These are phyloP conservation scores for Meteorus sp. DNA, from an alignment of 1,140 invertebrate species.

Conservation along the genomic window DNA sequence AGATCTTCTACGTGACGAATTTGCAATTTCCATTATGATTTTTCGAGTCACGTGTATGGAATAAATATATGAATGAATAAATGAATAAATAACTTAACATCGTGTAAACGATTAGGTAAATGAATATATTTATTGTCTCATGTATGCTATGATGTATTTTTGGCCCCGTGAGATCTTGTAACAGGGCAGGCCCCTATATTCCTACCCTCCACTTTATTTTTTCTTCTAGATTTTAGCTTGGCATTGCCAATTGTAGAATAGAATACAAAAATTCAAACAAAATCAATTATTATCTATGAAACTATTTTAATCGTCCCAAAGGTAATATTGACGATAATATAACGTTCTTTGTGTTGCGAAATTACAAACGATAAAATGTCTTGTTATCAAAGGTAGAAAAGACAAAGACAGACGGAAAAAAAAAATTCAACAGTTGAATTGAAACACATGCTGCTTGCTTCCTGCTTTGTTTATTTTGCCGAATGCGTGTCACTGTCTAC, in stretches of 20 bases:
- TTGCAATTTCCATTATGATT: constrained; percentile 14
- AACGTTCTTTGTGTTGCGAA: constrained; percentile 53
- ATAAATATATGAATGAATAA: constrained; percentile 37
- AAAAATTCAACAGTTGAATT: constrained; percentile 13
- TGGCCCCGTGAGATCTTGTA: constrained; percentile 45
- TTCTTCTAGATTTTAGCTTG: constrained; percentile 52
- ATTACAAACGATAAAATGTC: constrained; percentile 53
- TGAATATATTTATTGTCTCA: constrained; percentile 40
- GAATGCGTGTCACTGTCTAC: constrained; percentile 9
- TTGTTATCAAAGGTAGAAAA: too few relatives aligned
- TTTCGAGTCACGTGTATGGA: constrained; percentile 34
- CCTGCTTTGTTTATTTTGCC: constrained; percentile 42
- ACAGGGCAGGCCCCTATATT: constrained; percentile 54
- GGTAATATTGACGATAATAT: constrained; percentile 44
- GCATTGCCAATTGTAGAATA: constrained; percentile 37
- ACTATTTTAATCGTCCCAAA: constrained; percentile 43
- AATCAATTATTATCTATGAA: constrained; percentile 44
- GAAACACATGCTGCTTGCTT: constrained; percentile 43
- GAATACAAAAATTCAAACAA: constrained; percentile 39
- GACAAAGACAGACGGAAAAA: constrained; percentile 45
- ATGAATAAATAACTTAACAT: constrained; percentile 32
- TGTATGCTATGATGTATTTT: constrained; percentile 33
- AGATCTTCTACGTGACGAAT: constrained; percentile 20
- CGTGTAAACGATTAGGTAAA: constrained; percentile 35
- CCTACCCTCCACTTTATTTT: constrained; percentile 39